Evolutionary conservation across 1,140 invertebrate genomes (phyloP).

Genomic region (Brachystomella parvula): DNA sequence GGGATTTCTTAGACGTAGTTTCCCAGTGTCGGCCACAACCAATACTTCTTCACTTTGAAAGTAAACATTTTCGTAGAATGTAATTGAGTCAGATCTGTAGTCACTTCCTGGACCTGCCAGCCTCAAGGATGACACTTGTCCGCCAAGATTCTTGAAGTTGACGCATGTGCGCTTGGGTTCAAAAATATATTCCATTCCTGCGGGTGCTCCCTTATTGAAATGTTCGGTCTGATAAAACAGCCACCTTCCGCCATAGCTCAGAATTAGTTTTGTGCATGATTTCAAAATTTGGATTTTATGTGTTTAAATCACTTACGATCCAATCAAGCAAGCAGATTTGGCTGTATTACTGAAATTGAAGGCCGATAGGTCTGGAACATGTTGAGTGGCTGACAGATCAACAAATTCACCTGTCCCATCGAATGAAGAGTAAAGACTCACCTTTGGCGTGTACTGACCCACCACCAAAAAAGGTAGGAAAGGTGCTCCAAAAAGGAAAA

Average conservation of each 20-base stretch:
- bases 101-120: conserved; percentile 32
- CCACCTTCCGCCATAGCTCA: no score
- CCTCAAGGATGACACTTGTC: conserved; percentile 28
- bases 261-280: no score
- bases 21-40: conserved; percentile 6
- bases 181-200: conserved; percentile 31
- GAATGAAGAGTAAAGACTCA: background rate
- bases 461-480: no score
- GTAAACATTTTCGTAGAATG: conserved; percentile 29
- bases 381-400: background rate
- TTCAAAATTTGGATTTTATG: background rate
- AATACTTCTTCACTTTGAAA: conserved; percentile 37
- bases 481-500: no score
- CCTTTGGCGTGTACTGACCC: background rate
- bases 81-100: conserved; percentile 32
- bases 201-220: conserved; percentile 22
- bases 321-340: conserved; percentile 32
- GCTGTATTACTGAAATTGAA: conserved; percentile 26
- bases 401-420: background rate
- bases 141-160: conserved; percentile 20
- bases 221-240: conserved; percentile 34
- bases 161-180: conserved; percentile 25
- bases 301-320: conserved; percentile 32
- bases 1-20: conserved; percentile 11
- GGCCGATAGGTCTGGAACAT: conserved; percentile 17